Percentiles rank a stretch among this genome's conserved stretches.
Evolutionary conservation across 1,140 invertebrate species (phyloP).

Genomic region (Penaeus chinensis): DNA sequence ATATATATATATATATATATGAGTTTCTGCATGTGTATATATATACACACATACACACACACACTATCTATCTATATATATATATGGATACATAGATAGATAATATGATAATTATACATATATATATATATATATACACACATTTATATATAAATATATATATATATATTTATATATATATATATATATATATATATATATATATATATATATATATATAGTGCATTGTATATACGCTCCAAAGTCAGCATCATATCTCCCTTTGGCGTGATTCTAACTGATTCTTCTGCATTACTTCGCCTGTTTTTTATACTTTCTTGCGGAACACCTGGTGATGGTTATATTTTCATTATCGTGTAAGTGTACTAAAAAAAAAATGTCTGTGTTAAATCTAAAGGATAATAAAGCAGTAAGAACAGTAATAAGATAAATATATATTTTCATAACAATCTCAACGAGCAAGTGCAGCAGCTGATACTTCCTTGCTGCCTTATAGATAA

Average conservation of each 20-base stretch:
- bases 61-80: neutral
- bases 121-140: neutral
- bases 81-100: conserved; percentile 6
- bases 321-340: too few species aligned
- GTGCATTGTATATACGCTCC: too few species aligned
- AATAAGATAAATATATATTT: neutral
- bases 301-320: too few species aligned
- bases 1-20: neutral
- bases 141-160: neutral
- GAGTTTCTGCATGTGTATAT: neutral
- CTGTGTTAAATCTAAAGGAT: too few species aligned
- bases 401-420: too few species aligned
- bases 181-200: neutral
- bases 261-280: too few species aligned
- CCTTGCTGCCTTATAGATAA: neutral
- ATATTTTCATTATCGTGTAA: too few species aligned
- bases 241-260: too few species aligned
- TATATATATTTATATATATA: neutral
- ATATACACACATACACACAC: neutral
- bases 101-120: too few species aligned
- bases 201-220: conserved; percentile 3
- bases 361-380: too few species aligned
- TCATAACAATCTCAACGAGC: neutral
- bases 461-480: neutral
- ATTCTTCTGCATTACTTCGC: too few species aligned